Conservation (phyloP, 2,797 vertebrate species). For the Amphiprion clarkii region DNA sequence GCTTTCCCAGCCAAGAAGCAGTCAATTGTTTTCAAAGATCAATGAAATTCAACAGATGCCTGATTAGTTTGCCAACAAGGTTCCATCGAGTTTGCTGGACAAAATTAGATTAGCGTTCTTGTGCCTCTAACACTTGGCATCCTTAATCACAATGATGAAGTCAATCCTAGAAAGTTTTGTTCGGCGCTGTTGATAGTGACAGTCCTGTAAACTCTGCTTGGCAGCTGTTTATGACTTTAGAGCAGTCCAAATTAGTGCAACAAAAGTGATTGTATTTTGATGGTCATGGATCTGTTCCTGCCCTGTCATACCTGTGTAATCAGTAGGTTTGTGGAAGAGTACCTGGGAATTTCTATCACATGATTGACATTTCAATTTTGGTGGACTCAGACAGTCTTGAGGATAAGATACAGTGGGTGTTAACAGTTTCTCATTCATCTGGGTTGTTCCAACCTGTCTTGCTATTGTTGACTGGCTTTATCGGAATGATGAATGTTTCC, state of each 20-base stretch:
- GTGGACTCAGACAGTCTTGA: neutral
- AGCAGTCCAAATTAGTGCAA: neutral
- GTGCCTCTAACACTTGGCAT: slow-evolving; percentile 43
- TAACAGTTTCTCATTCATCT: slow-evolving; percentile 2
- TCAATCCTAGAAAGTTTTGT: slow-evolving; percentile 20
- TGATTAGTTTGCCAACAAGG: slow-evolving; percentile 57
- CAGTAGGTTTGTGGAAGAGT: slow-evolving; percentile 3
- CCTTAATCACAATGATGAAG: slow-evolving; percentile 37
- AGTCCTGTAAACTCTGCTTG: slow-evolving; percentile 2
- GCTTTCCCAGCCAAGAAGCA: slow-evolving; percentile 48
- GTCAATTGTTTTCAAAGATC: slow-evolving; percentile 53
- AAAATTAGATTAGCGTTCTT: slow-evolving; percentile 45
- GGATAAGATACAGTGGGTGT: neutral
- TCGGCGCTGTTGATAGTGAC: no score
- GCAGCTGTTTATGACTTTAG: neutral
- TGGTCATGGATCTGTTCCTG: neutral
- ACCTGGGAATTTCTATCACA: neutral
- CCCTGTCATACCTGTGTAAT: neutral
- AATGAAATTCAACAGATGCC: slow-evolving; percentile 53
- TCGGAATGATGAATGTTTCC: neutral
- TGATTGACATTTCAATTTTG: slow-evolving; percentile 27
- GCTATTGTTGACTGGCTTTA: slow-evolving; percentile 6
- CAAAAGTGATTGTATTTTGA: neutral
- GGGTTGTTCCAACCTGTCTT: slow-evolving; percentile 3
- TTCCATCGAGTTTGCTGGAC: slow-evolving; percentile 38